Evolutionary conservation across 2,113 vertebrate species (phyloP).

Genomic region (Thryonomys swinderianus): DNA sequence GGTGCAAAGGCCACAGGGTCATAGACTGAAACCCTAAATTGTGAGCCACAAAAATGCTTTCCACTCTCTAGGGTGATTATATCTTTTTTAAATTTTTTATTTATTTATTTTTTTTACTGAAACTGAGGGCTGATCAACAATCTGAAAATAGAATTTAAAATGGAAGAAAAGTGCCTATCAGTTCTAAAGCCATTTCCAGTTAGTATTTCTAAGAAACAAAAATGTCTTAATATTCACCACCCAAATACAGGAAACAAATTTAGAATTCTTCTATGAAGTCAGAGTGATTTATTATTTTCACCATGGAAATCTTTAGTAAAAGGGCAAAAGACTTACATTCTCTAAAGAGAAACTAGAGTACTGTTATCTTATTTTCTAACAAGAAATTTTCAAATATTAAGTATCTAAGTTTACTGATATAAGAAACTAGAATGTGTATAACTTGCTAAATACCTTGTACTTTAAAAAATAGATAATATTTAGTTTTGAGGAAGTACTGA

Average conservation of each 20-base stretch:
- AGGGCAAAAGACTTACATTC: no score
- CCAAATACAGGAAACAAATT: not conserved
- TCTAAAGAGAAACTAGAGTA: no score
- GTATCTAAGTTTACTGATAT: not conserved
- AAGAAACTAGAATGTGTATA: not conserved
- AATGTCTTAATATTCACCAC: not conserved
- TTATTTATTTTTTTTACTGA: not conserved
- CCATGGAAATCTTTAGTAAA: no score
- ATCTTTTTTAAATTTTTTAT: no score
- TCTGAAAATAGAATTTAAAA: not conserved
- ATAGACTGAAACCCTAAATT: not conserved
- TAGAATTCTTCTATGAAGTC: not conserved
- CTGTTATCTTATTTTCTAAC: slow-evolving; percentile 8
- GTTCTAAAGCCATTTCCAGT: slow-evolving; percentile 53
- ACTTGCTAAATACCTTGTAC: not conserved
- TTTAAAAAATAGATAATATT: not conserved
- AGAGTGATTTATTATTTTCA: not conserved
- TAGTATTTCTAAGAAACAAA: not conserved
- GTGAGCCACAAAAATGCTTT: not conserved
- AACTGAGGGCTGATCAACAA: not conserved
- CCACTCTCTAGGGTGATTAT: not conserved
- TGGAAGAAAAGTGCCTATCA: not conserved
- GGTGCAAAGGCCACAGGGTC: not conserved
- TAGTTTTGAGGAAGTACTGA: not conserved
- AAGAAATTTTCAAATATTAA: slow-evolving; percentile 50